phyloP scores from a whole-genome alignment of 2,888 invertebrate genomes.

The Heliconius sara region DNA sequence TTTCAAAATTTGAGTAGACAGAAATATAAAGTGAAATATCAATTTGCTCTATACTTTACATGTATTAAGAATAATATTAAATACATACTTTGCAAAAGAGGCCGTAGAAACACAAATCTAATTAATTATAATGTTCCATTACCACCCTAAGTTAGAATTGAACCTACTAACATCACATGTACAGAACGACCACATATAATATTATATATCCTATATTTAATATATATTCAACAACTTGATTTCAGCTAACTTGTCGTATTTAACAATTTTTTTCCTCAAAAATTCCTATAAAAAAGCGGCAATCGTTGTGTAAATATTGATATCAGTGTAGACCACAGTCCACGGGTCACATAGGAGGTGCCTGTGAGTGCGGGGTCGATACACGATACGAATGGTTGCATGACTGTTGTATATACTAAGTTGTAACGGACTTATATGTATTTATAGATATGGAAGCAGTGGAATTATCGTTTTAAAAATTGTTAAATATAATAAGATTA shows the following conservation, averaged over 20 bases:
- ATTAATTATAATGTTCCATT: too few species aligned
- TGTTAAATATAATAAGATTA: neutral
- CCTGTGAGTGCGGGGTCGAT: slow-evolving; percentile 12
- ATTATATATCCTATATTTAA: neutral
- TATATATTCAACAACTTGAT: neutral
- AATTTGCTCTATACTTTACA: too few species aligned
- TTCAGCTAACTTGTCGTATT: neutral
- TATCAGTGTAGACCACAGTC: neutral
- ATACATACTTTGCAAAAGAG: too few species aligned
- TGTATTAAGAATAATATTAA: too few species aligned
- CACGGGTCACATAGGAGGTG: neutral
- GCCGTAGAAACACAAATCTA: too few species aligned
- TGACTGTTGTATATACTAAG: slow-evolving; percentile 12
- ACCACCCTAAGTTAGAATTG: too few species aligned
- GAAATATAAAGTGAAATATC: too few species aligned
- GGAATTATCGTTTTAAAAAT: neutral
- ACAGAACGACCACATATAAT: too few species aligned
- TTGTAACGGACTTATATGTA: neutral
- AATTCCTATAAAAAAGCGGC: slow-evolving; percentile 14
- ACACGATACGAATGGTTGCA: slow-evolving; percentile 33
- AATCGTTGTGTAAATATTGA: slow-evolving; percentile 23
- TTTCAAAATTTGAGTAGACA: too few species aligned
- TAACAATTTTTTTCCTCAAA: slow-evolving; percentile 15
- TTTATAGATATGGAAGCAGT: neutral
- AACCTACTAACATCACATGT: too few species aligned